phyloP scores from a whole-genome alignment of 2,113 vertebrate genomes.

The Serilophus lunatus region DNA sequence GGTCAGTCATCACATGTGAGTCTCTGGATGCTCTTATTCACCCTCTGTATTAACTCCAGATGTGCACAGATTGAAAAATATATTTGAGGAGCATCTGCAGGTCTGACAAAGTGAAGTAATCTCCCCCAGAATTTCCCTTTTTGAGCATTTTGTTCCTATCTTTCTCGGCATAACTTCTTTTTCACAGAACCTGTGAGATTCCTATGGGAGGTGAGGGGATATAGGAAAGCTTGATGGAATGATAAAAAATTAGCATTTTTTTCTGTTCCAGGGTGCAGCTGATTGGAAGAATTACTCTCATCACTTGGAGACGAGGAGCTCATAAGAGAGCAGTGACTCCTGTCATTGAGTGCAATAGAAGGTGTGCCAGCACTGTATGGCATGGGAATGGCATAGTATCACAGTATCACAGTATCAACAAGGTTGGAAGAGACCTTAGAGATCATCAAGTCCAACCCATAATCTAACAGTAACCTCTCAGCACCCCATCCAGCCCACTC shows the following conservation, averaged over 20 bases:
- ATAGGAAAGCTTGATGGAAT: background rate
- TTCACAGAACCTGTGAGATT: background rate
- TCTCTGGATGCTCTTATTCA: background rate
- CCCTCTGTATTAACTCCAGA: background rate
- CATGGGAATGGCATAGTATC: background rate
- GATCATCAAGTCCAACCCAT: no score
- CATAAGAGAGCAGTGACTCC: background rate
- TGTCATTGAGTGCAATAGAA: background rate
- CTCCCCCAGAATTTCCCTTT: background rate
- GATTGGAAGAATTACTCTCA: background rate
- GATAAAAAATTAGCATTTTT: background rate
- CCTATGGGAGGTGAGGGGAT: background rate
- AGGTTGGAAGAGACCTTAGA: no score
- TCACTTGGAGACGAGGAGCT: background rate
- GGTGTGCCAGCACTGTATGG: background rate
- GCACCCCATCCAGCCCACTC: no score
- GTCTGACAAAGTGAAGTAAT: background rate
- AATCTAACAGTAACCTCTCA: no score
- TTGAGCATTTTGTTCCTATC: background rate
- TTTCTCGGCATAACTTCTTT: background rate
- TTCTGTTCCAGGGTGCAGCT: background rate
- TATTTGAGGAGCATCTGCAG: background rate
- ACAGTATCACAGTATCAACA: no score
- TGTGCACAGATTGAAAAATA: background rate
- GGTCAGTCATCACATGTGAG: background rate